Base-by-base conservation (phyloP, 2,888 invertebrate species). In the Phortica magna region DNA sequence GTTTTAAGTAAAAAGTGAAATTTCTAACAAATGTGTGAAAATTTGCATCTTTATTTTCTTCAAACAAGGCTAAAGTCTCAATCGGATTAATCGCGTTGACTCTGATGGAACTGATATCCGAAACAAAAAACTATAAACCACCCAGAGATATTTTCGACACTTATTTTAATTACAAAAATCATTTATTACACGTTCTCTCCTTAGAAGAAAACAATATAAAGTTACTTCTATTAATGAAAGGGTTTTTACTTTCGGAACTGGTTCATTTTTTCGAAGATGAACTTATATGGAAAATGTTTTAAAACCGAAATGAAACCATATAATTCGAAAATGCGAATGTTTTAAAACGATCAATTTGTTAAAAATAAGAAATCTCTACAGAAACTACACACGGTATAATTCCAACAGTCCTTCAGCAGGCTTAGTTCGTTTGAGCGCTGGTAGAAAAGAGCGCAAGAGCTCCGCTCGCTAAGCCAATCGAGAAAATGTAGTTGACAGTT, bases 361-460 rank as follows among this genome's bases (percentile, higher is more conserved):
- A 59, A 75, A 74, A 17, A 59, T 76, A 31, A 65, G 61, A 64
- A 84, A 85, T 85, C 84, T 85, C 85, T 82, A 79, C 79, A 79
- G 79, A 53, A 71, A 39, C 53, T 55, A 67, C 6, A 64, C 64
- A 59, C 76, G 76, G 76, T 76, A 79, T 85, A 83, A 79, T 75
- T 80, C 81, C 82, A 85, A 39, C 39, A 43, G 12, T 73, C 42
- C 39, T 3, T 61, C 39, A 73, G 78, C 79, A 86, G 17, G 2
- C 12, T 71, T 71, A 71, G 82, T 87, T 86, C 81, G 82, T 80
- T 79, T 86, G 86, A 68, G 84, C 78, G 78, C 97, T 97, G 73
- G 99, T 99, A n/a, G 99, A 99, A 85, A 99, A 95, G 76, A 99
- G 94, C 64, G 99, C 99, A 84, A 99, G 93, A 17, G 98, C 93